Conservation (phyloP, 2,113 vertebrate genomes). For the Pavo muticus region DNA sequence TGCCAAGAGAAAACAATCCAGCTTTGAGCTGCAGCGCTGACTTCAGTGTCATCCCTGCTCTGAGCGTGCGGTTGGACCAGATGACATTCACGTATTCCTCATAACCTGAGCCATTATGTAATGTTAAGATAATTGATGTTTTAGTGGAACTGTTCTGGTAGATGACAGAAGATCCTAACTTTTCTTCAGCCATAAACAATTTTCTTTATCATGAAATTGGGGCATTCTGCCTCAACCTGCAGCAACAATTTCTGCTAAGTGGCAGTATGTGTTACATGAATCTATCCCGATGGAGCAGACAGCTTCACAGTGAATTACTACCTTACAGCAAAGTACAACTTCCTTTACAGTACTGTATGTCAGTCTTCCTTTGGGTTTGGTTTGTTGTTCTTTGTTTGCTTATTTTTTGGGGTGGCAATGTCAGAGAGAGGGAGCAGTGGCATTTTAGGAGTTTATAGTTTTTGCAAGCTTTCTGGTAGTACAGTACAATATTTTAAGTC, state of each 20-base stretch:
- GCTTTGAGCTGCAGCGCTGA: background rate
- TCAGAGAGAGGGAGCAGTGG: background rate
- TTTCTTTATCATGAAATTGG: background rate
- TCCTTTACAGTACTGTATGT: background rate
- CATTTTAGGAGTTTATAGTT: background rate
- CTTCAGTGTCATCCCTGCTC: background rate
- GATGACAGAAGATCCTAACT: background rate
- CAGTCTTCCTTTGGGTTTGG: background rate
- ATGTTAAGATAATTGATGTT: background rate
- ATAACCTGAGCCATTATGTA: background rate
- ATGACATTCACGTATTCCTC: background rate
- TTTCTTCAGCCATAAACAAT: background rate
- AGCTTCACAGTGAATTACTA: background rate
- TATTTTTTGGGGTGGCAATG: accelerated
- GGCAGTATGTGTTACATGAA: accelerated
- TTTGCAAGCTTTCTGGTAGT: background rate
- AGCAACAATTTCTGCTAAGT: background rate
- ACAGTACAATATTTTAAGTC: background rate
- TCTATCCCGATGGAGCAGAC: background rate
- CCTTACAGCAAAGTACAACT: accelerated
- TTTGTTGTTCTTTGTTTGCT: too few relatives aligned
- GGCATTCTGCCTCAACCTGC: background rate
- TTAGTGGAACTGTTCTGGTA: background rate
- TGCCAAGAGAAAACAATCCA: background rate
- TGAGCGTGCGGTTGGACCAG: background rate